These are phyloP conservation scores for Porites lutea DNA, from an alignment of 64 coral and sea anemone genomes.

Conservation along the genomic window DNA sequence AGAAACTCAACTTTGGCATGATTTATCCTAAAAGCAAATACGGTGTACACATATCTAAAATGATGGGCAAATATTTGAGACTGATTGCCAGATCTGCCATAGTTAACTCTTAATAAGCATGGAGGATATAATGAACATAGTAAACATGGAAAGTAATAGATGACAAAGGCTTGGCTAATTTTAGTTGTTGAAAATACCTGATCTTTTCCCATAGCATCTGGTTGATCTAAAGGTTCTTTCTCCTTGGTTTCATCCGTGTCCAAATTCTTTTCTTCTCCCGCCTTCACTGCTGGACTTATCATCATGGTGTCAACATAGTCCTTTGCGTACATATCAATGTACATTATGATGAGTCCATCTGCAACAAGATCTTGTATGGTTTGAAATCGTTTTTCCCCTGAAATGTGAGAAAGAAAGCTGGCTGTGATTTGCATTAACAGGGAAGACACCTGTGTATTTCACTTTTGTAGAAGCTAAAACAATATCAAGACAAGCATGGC, in stretches of 20 bases:
- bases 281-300: conserved; percentile 40
- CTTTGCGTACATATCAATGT: conserved; percentile 97
- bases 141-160: conserved; percentile 1
- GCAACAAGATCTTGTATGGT: conserved; percentile 96
- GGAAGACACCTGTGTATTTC: background rate
- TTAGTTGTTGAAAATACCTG: conserved; percentile 19
- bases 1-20: background rate
- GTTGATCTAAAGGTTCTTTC: conserved; percentile 3
- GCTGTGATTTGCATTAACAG: background rate
- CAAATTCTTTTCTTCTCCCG: conserved; percentile 60
- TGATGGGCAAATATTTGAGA: too few relatives aligned
- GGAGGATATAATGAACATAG: too few relatives aligned
- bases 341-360: conserved; percentile 97
- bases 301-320: conserved; percentile 98
- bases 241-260: conserved; percentile 50
- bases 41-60: background rate
- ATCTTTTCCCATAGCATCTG: background rate
- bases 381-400: conserved; percentile 96
- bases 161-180: background rate
- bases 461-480: background rate
- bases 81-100: too few relatives aligned
- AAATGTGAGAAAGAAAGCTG: conserved; percentile 2
- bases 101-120: too few relatives aligned
- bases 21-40: background rate
- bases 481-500: background rate